Conservation (phyloP, 1,140 invertebrate genomes). For the Calephelis virginiensis region DNA sequence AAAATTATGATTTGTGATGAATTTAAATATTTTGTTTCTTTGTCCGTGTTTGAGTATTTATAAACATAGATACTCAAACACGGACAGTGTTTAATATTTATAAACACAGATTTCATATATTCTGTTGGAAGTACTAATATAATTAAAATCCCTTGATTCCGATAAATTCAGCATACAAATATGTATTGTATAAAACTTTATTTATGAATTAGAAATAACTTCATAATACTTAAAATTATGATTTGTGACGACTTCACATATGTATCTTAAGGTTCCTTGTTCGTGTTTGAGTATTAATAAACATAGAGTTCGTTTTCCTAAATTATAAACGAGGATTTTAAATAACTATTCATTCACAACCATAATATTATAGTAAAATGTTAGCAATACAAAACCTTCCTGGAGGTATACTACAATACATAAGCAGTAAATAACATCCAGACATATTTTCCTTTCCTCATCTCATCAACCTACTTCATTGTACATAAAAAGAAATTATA, state of each 20-base stretch:
- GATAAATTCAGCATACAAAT: neutral
- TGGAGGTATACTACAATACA: neutral
- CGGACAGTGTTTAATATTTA: no score
- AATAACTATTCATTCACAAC: constrained; percentile 62
- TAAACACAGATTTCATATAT: no score
- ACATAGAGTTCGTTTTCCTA: neutral
- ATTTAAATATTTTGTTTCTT: no score
- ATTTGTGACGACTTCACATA: neutral
- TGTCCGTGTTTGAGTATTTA: no score
- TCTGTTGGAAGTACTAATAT: neutral
- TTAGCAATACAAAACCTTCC: neutral
- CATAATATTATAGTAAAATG: constrained; percentile 51
- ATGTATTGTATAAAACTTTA: neutral
- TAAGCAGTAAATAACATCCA: constrained; percentile 8
- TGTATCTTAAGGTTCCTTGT: neutral
- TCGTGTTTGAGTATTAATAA: neutral
- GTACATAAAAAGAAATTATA: no score
- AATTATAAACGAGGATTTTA: neutral
- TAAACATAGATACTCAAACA: no score
- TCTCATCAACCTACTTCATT: no score
- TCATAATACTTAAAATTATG: no score
- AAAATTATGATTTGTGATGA: no score
- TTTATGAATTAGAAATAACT: neutral
- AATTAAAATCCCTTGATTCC: neutral
- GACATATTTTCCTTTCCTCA: no score